Base-by-base conservation (phyloP, 2,797 vertebrate genomes). In the Scleropages formosus region DNA sequence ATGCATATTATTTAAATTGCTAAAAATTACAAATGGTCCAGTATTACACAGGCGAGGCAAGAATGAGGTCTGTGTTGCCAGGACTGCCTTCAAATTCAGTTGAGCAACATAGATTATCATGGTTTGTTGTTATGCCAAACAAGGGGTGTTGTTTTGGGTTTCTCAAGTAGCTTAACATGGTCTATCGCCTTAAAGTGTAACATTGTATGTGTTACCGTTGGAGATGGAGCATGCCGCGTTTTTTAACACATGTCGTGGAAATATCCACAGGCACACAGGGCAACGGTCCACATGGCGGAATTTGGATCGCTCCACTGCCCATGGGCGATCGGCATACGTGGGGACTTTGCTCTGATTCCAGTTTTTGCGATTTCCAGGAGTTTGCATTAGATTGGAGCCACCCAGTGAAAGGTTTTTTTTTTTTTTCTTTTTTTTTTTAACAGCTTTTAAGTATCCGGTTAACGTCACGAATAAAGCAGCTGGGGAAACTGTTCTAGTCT, bases 231-330 rank as follows among this genome's bases (percentile, higher is more conserved):
- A n/a, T 46, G 58, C 58, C 66, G 26, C 27, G 47, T 74, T 58
- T 59, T 79, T 68, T 49, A 58, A 79, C 78, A 81, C 70, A 58
- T 66, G 76, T 67, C 51, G 63, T 51, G 56, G 62, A 31, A 47
- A 72, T 65, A 47, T 44, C 76, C 67, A 62, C 12, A 44, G 68
- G 61, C 70, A 8, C 60, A 13, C 20, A 22, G 46, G 60, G 56
- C 16, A 59, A 75, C 74, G 67, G 72, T 77, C 77, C 76, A 79
- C 81, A 79, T 80, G 79, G 80, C 80, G 70, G 76, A 80, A 80
- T 82, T 80, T 81, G 65, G 73, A 44, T 49, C 27, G 27, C 63
- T 76, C 80, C 68, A 75, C 76, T 76, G 82, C 83, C 78, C 78
- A 68, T 73, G 77, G 71, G 74, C 71, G 62, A 68, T 16, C 69